Base-by-base conservation (phyloP, 2,797 vertebrate genomes). In the Hapalemur alaotrensis region DNA sequence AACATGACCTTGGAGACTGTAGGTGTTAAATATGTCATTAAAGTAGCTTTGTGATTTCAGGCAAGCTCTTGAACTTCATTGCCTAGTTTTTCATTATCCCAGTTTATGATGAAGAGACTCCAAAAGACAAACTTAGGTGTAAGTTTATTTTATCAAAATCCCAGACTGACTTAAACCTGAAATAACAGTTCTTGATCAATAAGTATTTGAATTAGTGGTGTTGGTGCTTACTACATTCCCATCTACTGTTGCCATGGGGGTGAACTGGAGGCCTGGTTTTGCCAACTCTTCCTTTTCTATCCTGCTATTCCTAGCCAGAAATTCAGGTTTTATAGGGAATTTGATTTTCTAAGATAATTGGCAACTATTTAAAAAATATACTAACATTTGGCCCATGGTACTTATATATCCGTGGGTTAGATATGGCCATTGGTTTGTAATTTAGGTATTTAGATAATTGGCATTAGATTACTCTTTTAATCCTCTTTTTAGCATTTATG, bases 251-350 rank as follows among this genome's bases (percentile, higher is more conserved):
- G 67, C 30, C 28, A 13, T 43, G 20, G 59, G 48, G 6, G 4
- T 65, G 65, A 18, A 2, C 20, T 23, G 9, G 13, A 43, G 84
- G 69, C 35, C 52, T 80, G 65, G 52, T 35, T 41, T 57, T n/a
- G 43, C 67, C 23, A 32, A 13, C 43, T 72, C 41, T 35, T 57
- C 65, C 54, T 72, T 67, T 30, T 48, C 59, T 70, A 0, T 72
- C 23, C 13, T 54, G 23, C 30, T 52, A 0, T n/a, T 75, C 9
- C 32, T 20, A 30, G 38, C 50, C 23, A 69, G 63, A 89, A 92
- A 83, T 87, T 38, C 15, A 89, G 54, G 50, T 85, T 95, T 95
- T 93, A 73, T 5, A 73, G 59, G 69, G 84, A 90, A 50, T 82
- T 35, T 41, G 18, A 10, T 87, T 87, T 75, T 81, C 95, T 69